Base-by-base conservation (phyloP, 2,888 invertebrate species). In the Drosophila borborema region DNA sequence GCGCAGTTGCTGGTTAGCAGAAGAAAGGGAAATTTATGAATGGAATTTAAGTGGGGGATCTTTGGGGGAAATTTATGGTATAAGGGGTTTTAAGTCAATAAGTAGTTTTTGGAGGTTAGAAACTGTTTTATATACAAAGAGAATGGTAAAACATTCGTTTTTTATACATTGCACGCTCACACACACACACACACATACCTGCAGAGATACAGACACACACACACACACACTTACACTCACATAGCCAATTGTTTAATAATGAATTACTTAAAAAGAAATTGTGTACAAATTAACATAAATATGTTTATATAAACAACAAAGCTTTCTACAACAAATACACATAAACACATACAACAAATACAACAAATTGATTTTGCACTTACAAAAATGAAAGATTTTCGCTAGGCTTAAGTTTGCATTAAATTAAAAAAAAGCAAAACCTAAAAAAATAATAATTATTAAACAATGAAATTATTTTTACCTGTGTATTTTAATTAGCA, bases 391-490 rank as follows among this genome's bases (percentile, higher is more conserved):
- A 80, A 54, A 20, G 72, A 80, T 89, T 90, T 88, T 90, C 77
- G 80, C 64, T 86, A 86, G 89, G 63, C 55, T 89, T 84, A 89
- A 73, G 84, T 86, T 83, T 62, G 56, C 73, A 72, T 65, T 73
- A 70, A 76, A 69, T 12, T 36, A 73, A 67, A 75, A 63, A 38
- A 38, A 73, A 69, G 5, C 5, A 28, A 28, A 28, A 28, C 4
- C 28, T 28, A 49, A 53, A 69, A 69, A 82, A 78, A 74, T 72
- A 20, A 20, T 20, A 72, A 84, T 80, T 85, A 87, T 87, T 73
- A 80, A 88, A 89, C 73, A 89, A 89, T 85, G 90, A 85, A 85
- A 89, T 85, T 85, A 89, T 89, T 85, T 89, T 87, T 89, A 85
- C 88, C 90, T 85, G 90, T 87, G 88, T 86, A 86, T 89, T 86